Base-by-base conservation (phyloP, 1,140 invertebrate genomes). In the Pseudoatta argentina region DNA sequence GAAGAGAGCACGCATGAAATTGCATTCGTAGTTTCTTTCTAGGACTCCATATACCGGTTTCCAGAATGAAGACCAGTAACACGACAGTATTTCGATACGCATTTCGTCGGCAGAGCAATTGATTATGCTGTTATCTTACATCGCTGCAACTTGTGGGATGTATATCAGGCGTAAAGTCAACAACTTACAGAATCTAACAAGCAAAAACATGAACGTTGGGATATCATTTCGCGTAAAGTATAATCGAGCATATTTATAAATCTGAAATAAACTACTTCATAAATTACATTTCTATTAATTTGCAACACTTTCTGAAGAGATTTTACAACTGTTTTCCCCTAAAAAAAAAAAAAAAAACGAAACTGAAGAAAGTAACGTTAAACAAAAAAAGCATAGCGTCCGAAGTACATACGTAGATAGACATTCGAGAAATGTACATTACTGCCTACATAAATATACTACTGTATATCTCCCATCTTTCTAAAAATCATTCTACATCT, bases 1-100 rank as follows among this genome's bases (percentile, higher is more conserved):
- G 64, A 24, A 30, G 5, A 48, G 77, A 39, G 51, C 53, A 81
- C 59, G 51, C 78, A 53, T 81, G 78, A 71, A 81, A 81, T 81
- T 71, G 51, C 30, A 44, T 18, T 81, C 51, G 53, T 44, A 81
- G 51, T 59, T 81, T 81, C 66, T 81, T 81, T 44, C 53, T 59
- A 71, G 64, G 30, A 81, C 51, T 71, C 30, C 14, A 16, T 69
- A 55, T 57, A 71, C 78, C 66, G 66, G 78, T 71, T 81, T 81
- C 3, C 53, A 81, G 66, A 64, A 77, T 24, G 21, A 67, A 79
- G 61, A 81, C 5, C 27, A 21, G 24, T 24, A 24, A 55, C 63
- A 30, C 30, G 63, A 69, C 51, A 51, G 66, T 53, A 16, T 44
- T 81, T 81, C 53, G 78, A 59, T 71, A 71, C 78, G 78, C 78